A percentile compares a stretch with the other conserved stretches of the same genome.
These are phyloP conservation scores for Entomobrya proxima DNA, from an alignment of 2,888 invertebrate species.

Conservation along the genomic window DNA sequence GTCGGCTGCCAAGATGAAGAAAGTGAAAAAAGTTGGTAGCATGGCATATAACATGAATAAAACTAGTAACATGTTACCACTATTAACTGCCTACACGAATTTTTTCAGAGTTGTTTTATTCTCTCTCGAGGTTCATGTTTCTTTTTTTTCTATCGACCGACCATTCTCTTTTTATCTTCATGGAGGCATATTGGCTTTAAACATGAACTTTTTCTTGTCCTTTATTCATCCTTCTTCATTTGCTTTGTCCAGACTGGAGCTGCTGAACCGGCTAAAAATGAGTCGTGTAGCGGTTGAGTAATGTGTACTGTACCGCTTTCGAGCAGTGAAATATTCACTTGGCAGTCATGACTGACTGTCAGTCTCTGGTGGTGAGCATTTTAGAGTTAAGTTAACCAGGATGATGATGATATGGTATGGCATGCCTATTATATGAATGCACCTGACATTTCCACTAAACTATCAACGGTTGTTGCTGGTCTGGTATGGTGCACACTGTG, in stretches of 20 bases:
- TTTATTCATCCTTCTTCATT: background rate
- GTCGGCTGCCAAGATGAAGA: conserved; percentile 37
- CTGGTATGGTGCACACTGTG: background rate
- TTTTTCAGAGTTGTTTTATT: background rate
- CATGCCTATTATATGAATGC: background rate
- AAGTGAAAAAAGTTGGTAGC: conserved; percentile 36
- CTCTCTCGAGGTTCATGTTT: conserved; percentile 14
- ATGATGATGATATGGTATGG: background rate
- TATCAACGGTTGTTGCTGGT: background rate
- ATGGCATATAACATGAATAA: conserved; percentile 32
- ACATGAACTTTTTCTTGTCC: background rate
- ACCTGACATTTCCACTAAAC: background rate
- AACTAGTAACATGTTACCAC: conserved; percentile 37
- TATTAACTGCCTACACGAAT: conserved; percentile 35
- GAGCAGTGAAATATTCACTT: conserved; percentile 54
- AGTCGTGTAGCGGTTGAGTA: conserved; percentile 7
- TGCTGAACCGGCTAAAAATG: background rate
- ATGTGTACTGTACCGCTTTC: conserved; percentile 43
- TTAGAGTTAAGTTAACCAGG: background rate
- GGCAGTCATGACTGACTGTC: conserved; percentile 37
- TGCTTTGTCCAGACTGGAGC: background rate
- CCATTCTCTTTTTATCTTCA: background rate
- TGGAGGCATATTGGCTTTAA: conserved; percentile 26
- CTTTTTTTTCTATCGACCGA: background rate
- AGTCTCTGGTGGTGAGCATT: background rate